Percentiles rank a stretch among this genome's conserved stretches.
phyloP scores from a whole-genome alignment of 92 coral and sea anemone genomes.

The Actinernus sp. region DNA sequence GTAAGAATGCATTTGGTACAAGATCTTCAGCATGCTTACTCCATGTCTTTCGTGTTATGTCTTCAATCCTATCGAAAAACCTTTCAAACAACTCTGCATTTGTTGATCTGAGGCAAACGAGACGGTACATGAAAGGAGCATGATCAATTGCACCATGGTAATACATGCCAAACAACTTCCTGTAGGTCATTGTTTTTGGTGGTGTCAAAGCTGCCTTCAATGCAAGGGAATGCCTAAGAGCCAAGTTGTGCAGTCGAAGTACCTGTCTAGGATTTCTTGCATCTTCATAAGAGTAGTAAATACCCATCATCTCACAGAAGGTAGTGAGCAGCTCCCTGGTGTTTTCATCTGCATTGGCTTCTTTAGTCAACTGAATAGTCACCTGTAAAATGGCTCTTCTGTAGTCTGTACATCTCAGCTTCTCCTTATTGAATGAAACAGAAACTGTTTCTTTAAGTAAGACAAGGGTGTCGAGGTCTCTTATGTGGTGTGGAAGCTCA shows the following conservation, averaged over 20 bases:
- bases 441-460: no score
- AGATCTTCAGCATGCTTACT: conserved; percentile 19
- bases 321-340: no score
- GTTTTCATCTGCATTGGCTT: no score
- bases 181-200: conserved; percentile 7
- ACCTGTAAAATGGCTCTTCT: no score
- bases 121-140: conserved; percentile 17
- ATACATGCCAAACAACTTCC: conserved; percentile 30
- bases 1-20: conserved; percentile 24
- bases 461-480: not conserved
- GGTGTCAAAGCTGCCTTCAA: conserved; percentile 8
- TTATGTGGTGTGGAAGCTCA: conserved; percentile 31
- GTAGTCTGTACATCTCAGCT: no score
- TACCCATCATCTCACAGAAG: no score
- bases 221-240: no score
- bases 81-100: conserved; percentile 35
- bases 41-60: conserved; percentile 45
- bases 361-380: no score
- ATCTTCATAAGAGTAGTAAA: no score
- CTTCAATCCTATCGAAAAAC: conserved; percentile 22
- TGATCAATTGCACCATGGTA: conserved; percentile 13
- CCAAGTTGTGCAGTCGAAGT: no score
- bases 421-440: no score
- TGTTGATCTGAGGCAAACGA: conserved; percentile 6
- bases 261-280: no score